These are phyloP conservation scores for Dugesia japonica DNA, from an alignment of 2,888 invertebrate species.

Conservation along the genomic window DNA sequence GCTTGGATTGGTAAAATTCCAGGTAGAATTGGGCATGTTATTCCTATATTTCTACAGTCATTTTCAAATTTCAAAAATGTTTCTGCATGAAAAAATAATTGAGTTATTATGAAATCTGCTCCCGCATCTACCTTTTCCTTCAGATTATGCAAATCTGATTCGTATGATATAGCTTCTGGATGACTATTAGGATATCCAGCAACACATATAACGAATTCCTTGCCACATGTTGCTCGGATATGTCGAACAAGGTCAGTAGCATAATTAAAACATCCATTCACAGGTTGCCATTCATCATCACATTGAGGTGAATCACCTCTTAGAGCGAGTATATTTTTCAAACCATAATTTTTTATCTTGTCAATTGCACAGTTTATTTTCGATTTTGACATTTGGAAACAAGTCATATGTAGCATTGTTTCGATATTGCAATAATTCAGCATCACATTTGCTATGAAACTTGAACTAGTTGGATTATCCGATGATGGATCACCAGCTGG, in stretches of 20 bases:
- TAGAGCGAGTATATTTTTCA: constrained; percentile 59
- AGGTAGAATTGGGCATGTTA: constrained; percentile 63
- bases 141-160: constrained; percentile 55
- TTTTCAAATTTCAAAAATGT: constrained; percentile 55
- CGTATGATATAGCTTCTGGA: constrained; percentile 53
- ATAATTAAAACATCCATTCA: constrained; percentile 50
- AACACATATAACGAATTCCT: constrained; percentile 64
- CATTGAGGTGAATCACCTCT: constrained; percentile 51
- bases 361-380: constrained; percentile 50
- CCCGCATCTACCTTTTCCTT: constrained; percentile 65
- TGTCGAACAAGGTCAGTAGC: constrained; percentile 58
- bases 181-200: constrained; percentile 62
- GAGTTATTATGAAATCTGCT: constrained; percentile 71
- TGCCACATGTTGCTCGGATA: constrained; percentile 55
- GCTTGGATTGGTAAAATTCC: constrained; percentile 60
- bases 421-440: constrained; percentile 53
- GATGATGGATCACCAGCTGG: constrained; percentile 51
- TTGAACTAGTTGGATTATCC: constrained; percentile 52
- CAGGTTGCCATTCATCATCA: constrained; percentile 20
- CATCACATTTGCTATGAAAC: constrained; percentile 52
- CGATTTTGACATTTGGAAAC: constrained; percentile 41
- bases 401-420: constrained; percentile 38
- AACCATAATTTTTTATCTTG: constrained; percentile 54
- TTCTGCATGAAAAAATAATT: constrained; percentile 61
- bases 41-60: constrained; percentile 56